phyloP scores from a whole-genome alignment of 2,888 invertebrate species.

The Octodonta nipae region DNA sequence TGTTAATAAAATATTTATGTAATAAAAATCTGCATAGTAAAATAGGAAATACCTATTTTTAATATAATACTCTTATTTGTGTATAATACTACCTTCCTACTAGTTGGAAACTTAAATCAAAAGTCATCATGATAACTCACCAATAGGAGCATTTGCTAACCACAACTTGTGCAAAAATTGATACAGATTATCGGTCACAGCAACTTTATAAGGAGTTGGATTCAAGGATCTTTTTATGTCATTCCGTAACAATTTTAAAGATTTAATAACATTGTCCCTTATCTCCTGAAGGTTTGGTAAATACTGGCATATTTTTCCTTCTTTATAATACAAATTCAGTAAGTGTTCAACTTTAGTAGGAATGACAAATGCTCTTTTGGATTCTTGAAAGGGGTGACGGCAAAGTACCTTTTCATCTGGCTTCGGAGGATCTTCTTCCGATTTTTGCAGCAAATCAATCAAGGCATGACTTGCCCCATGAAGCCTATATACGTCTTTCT shows the following conservation, averaged over 20 bases:
- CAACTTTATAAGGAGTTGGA: conserved; percentile 97
- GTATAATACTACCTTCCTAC: too few relatives aligned
- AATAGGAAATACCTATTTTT: too few relatives aligned
- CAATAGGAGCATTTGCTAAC: conserved; percentile 94
- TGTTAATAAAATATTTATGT: too few relatives aligned
- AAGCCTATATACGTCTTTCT: conserved; percentile 65
- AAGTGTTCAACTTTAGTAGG: conserved; percentile 78
- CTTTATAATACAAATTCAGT: conserved; percentile 72
- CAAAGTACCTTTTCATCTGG: conserved; percentile 76
- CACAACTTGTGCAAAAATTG: conserved; percentile 90
- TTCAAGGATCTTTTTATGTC: conserved; percentile 92
- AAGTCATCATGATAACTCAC: conserved; percentile 56
- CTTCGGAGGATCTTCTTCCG: conserved; percentile 61
- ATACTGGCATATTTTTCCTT: conserved; percentile 56
- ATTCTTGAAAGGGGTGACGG: conserved; percentile 92
- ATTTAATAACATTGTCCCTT: conserved; percentile 64
- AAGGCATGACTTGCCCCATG: conserved; percentile 70
- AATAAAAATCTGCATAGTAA: too few relatives aligned
- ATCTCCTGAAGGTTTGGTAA: conserved; percentile 63
- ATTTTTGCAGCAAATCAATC: conserved; percentile 77
- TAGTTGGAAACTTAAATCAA: not conserved
- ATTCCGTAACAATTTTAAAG: conserved; percentile 65
- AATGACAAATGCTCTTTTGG: conserved; percentile 86
- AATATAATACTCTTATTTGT: too few relatives aligned
- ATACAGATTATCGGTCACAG: conserved; percentile 86